Evolutionary conservation across 1,140 invertebrate species (phyloP), one percentile per base, ranked within the genome.

Genomic region (Riptortus pedestris): DNA sequence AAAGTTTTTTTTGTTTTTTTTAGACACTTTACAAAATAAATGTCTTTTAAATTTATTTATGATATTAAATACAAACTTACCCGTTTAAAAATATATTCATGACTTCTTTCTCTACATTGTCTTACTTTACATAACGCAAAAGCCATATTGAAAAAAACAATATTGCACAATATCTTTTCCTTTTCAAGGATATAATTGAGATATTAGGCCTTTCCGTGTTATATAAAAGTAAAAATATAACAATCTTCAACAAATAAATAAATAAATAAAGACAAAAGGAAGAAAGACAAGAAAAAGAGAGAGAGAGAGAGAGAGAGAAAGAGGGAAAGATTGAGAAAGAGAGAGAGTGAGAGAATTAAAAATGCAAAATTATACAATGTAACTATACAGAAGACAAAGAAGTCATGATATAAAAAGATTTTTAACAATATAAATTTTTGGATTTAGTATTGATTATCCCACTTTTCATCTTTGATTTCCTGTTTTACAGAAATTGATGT

Each of bases 381-480:
- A n/a, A n/a, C n/a, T n/a, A 33, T 20, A 16, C 11, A 63, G 29
- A 58, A 55, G 63, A 29, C 33, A 47, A 64, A 64, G 63, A 33
- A 64, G 55, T 29, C 63, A 64, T 64, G 55, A 64, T 58, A 55
- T 48, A 22, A 20, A 52, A 63, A 26, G 29, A 4, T 38, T n/a
- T 33, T 11, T 31, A n/a, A n/a, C 16, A n/a, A 52, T 52, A 20
- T n/a, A 52, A 58, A 58, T n/a, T 47, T 52, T 51, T 63, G 31
- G 22, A 55, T 48, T 67, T 69, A 69, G 61, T 64, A 69, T 57
- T 66, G 63, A 66, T 64, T 67, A 57, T 69, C 68, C 68, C 68
- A 69, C 48, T 69, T 69, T 63, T 69, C 68, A 31, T 67, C 66
- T 65, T 69, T 69, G 12, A 64, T 52, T 65, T 65, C 67, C 38